Percentiles rank a stretch among this genome's conserved stretches.
Conservation (phyloP, 2,888 invertebrate species). For the Leucania comma region DNA sequence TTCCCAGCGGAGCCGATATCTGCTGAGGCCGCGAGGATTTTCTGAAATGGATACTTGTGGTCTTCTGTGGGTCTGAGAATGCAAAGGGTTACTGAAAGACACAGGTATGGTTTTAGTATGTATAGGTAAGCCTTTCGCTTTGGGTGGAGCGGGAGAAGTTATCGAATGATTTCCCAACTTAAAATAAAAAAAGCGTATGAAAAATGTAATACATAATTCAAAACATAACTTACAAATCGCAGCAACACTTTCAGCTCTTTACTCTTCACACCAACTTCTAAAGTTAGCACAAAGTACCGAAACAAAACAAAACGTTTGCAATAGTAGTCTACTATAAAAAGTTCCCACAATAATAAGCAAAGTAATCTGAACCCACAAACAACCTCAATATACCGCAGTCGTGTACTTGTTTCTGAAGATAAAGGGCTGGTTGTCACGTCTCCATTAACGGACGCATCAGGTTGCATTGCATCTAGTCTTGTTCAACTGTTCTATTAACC, state of each 20-base stretch:
- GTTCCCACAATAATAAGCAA: conserved; percentile 52
- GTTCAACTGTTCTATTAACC: conserved; percentile 62
- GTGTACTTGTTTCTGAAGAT: conserved; percentile 62
- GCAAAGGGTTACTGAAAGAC: too few relatives aligned
- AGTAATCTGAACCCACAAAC: conserved; percentile 52
- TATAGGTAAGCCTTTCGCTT: too few relatives aligned
- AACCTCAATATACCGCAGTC: conserved; percentile 61
- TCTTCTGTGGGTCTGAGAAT: too few relatives aligned
- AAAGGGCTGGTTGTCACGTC: conserved; percentile 80
- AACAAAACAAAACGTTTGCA: conserved; percentile 27
- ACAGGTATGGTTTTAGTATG: too few relatives aligned
- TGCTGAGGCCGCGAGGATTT: too few relatives aligned
- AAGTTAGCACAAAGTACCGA: conserved; percentile 8
- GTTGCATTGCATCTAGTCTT: conserved; percentile 72
- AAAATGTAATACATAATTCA: too few relatives aligned
- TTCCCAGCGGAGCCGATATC: too few relatives aligned
- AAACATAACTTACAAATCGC: too few relatives aligned
- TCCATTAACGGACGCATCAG: conserved; percentile 82
- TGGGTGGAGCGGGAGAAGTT: too few relatives aligned
- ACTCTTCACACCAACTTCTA: conserved; percentile 2
- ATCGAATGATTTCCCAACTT: too few relatives aligned
- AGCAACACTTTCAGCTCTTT: conserved; percentile 9
- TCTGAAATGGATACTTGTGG: too few relatives aligned
- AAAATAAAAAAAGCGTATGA: too few relatives aligned
- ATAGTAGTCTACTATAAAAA: conserved; percentile 51